A percentile compares a stretch with the other conserved stretches of the same genome.
Evolutionary conservation across 2,888 invertebrate species (phyloP).

Genomic region (Leistus spinibarbis): DNA sequence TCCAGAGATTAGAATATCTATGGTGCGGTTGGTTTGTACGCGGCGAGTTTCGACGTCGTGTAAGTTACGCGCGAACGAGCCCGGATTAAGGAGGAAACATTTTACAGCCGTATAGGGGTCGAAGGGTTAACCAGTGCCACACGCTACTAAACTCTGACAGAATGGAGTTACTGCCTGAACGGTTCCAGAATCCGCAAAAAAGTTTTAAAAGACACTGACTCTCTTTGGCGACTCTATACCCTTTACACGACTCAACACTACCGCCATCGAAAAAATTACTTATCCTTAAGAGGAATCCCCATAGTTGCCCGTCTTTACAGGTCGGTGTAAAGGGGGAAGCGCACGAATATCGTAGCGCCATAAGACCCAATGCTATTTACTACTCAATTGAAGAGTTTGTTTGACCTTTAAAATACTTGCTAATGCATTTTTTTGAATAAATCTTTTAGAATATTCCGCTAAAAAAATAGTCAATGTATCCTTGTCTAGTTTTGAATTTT

Average conservation of each 20-base stretch:
- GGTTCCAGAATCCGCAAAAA: background rate
- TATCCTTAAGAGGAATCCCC: background rate
- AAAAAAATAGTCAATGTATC: too few relatives aligned
- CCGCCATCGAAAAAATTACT: background rate
- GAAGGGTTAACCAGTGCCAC: background rate
- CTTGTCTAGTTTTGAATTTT: too few relatives aligned
- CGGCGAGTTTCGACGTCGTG: background rate
- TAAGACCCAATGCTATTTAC: too few relatives aligned
- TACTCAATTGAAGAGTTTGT: too few relatives aligned
- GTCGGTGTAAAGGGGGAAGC: too few relatives aligned
- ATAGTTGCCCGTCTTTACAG: too few relatives aligned
- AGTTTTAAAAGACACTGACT: background rate
- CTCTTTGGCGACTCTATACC: background rate
- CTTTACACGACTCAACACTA: background rate
- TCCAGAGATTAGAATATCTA: background rate
- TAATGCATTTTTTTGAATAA: too few relatives aligned
- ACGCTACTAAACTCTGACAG: slow-evolving; percentile 17
- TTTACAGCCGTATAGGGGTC: background rate
- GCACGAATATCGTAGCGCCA: too few relatives aligned
- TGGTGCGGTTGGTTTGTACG: background rate
- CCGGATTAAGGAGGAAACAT: background rate
- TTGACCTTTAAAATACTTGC: too few relatives aligned
- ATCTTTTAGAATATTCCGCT: too few relatives aligned
- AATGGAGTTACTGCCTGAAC: slow-evolving; percentile 18
- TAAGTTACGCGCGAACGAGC: slow-evolving; percentile 1